Evolutionary conservation across 1,140 invertebrate species (phyloP), one percentile per base, ranked within the genome.

Genomic region (Archivesica marissinica): DNA sequence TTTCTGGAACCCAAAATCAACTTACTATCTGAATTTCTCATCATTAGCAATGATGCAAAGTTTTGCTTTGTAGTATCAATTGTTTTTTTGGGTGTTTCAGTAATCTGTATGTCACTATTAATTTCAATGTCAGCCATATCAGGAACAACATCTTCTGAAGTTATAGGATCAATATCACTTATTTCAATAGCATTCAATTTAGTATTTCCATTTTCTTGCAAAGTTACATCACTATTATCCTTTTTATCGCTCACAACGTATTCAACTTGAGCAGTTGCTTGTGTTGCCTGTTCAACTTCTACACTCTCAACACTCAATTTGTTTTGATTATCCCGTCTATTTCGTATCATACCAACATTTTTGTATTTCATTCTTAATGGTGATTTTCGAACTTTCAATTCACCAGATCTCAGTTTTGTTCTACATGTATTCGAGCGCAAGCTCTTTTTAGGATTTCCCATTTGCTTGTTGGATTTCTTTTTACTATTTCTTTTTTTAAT

Each of bases 41-140:
- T 81, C 52, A 80, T 30, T 23, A 88, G 52, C 28, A 35, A 56
- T 30, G 81, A 81, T n/a, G 41, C 82, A 39, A 56, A 41, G 6
- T 41, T 81, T 11, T 20, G 39, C 17, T 50, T 39, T 15, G 30
- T 13, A 52, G 23, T 38, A 30, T 86, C 78, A 23, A 72, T 44
- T 50, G 38, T 47, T 84, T 90, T 90, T 35, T 52, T 79, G 30
- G 89, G 89, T 0, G 89, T 90, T 81, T 88, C 88, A 52, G 89
- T 87, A 2, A 88, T 38, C 11, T 59, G 47, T 75, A n/a, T 52
- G 30, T 77, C 74, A 61, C 47, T 61, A 13, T 41, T 72, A 17
- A 28, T 6, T 52, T 79, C 61, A 59, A 28, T 68, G 35, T 52
- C 54, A 35, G 15, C 30, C 35, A 68, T 2, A 68, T 1, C 20